Evolutionary conservation across 23 tunicate genomes (phyloP).

Genomic region (Styela plicata): DNA sequence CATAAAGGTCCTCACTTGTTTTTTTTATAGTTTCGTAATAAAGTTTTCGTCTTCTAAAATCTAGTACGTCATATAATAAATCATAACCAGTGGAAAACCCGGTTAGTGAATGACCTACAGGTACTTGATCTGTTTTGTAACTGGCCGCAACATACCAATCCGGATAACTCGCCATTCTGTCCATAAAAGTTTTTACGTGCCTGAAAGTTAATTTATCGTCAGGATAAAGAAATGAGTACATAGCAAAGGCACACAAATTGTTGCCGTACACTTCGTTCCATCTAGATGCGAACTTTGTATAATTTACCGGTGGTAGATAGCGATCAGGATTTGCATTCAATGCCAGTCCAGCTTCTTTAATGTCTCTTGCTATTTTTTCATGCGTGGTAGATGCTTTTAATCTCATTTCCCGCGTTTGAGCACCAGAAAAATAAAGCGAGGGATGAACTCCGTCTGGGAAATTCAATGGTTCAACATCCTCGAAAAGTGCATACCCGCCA

Average conservation of each 20-base stretch:
- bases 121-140: slow-evolving; percentile 75
- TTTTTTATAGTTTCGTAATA: slow-evolving; percentile 53
- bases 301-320: slow-evolving; percentile 72
- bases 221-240: slow-evolving; percentile 81
- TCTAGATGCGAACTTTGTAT: slow-evolving; percentile 51
- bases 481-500: background rate
- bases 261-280: slow-evolving; percentile 99
- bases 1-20: slow-evolving; percentile 27
- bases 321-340: slow-evolving; percentile 43
- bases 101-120: slow-evolving; percentile 73
- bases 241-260: slow-evolving; percentile 83
- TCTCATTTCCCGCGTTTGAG: slow-evolving; percentile 44
- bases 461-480: background rate
- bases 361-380: slow-evolving; percentile 61
- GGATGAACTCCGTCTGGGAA: slow-evolving; percentile 33
- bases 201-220: slow-evolving; percentile 55
- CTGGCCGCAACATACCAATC: slow-evolving; percentile 82
- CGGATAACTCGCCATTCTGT: slow-evolving; percentile 73
- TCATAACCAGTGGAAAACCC: slow-evolving; percentile 86
- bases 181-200: slow-evolving; percentile 65
- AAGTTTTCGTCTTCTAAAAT: background rate
- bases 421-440: slow-evolving; percentile 49
- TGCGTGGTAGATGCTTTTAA: slow-evolving; percentile 62
- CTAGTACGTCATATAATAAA: slow-evolving; percentile 51
- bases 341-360: slow-evolving; percentile 57